Percentiles rank a stretch among this genome's conserved stretches.
Evolutionary conservation across 2,888 invertebrate species (phyloP).

Genomic region (Drosophila dives): DNA sequence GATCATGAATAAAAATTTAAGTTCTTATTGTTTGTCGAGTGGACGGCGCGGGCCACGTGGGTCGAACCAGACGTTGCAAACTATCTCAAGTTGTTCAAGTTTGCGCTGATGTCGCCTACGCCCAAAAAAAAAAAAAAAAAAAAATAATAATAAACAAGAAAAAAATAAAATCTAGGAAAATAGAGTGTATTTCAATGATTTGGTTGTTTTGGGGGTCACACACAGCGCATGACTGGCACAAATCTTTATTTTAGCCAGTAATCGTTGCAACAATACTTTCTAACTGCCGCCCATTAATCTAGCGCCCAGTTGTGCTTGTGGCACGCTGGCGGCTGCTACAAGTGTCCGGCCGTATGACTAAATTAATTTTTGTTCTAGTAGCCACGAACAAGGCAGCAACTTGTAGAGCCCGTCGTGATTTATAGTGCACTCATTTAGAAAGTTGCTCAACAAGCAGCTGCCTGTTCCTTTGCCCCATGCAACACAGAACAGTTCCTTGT

Average conservation of each 20-base stretch:
- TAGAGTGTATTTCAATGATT: conserved; percentile 71
- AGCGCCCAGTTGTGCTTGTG: conserved; percentile 41
- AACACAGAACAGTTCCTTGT: conserved; percentile 74
- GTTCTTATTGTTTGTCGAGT: conserved; percentile 75
- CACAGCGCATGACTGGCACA: conserved; percentile 37
- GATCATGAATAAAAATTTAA: conserved; percentile 81
- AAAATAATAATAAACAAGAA: background rate
- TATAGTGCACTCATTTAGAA: conserved; percentile 81
- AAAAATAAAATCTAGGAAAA: conserved; percentile 4
- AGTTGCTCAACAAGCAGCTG: conserved; percentile 76
- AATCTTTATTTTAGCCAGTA: conserved; percentile 29
- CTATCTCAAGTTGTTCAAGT: conserved; percentile 25
- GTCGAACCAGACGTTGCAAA: conserved; percentile 34
- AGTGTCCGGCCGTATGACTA: conserved; percentile 78
- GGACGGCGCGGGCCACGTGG: conserved; percentile 66
- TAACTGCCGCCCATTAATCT: conserved; percentile 75
- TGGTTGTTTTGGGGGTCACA: conserved; percentile 40
- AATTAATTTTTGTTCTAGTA: conserved; percentile 79
- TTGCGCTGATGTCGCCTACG: conserved; percentile 56
- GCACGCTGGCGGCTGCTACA: conserved; percentile 38
- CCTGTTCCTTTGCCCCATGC: conserved; percentile 48
- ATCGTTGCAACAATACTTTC: conserved; percentile 62
- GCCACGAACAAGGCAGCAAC: conserved; percentile 70
- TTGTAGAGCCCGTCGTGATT: conserved; percentile 77
- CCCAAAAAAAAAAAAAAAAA: conserved; percentile 7